Evolutionary conservation across 1,140 invertebrate genomes (phyloP).

Genomic region (Drosophila bipectinata): DNA sequence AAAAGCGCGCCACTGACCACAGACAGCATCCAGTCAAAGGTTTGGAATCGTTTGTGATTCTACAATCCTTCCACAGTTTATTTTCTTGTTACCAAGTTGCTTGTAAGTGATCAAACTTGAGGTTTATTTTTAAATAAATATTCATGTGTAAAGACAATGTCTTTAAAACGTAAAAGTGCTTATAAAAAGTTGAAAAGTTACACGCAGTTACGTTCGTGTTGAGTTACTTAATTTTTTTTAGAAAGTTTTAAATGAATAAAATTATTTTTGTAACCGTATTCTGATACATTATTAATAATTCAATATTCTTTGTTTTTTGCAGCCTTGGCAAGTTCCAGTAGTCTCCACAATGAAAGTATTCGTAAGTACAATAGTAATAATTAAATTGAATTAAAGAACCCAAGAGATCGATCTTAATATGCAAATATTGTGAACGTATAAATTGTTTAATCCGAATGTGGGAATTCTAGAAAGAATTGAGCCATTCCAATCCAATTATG

Average conservation of each 20-base stretch:
- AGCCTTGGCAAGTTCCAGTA: constrained; percentile 65
- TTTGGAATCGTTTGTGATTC: constrained; percentile 83
- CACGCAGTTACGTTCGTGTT: neutral
- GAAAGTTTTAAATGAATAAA: neutral
- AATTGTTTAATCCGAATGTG: neutral
- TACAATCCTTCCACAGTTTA: constrained; percentile 79
- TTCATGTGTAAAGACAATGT: constrained; percentile 13
- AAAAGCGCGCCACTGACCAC: constrained; percentile 86
- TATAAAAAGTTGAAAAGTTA: neutral
- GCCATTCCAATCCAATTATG: constrained; percentile 16
- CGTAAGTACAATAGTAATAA: constrained; percentile 65
- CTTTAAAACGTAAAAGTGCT: constrained; percentile 9
- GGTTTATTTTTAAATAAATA: constrained; percentile 8
- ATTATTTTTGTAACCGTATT: neutral
- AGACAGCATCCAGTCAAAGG: constrained; percentile 88
- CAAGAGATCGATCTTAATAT: constrained; percentile 20
- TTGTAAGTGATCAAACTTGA: constrained; percentile 57
- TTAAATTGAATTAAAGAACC: neutral
- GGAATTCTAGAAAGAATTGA: constrained; percentile 5
- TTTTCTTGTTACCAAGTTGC: constrained; percentile 58
- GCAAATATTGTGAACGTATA: constrained; percentile 17
- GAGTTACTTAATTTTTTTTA: neutral
- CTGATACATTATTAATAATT: constrained; percentile 13
- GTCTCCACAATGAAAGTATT: constrained; percentile 80
- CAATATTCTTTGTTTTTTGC: constrained; percentile 56